phyloP scores from a whole-genome alignment of 2,797 vertebrate genomes.

The Buceros bicornis region DNA sequence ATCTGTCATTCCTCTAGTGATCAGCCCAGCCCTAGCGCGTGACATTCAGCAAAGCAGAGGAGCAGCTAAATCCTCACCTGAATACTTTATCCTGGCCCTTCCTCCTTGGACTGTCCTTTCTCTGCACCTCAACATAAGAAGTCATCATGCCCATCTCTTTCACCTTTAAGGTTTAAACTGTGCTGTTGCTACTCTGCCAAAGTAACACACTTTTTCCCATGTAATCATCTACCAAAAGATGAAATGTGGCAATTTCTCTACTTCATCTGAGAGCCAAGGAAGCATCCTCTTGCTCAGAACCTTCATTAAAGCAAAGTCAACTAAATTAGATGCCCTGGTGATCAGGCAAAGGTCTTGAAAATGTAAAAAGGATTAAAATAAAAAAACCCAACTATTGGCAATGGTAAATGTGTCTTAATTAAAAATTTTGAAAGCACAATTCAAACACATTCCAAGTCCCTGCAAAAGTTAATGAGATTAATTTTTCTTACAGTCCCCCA shows the following conservation, averaged over 20 bases:
- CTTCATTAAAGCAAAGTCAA: not conserved
- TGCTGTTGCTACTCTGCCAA: not conserved
- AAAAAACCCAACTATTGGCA: not conserved
- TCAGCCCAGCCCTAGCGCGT: no score
- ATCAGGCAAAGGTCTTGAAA: not conserved
- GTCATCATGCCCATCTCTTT: not conserved
- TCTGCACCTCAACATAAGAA: not conserved
- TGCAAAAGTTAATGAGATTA: not conserved
- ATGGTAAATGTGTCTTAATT: slow-evolving; percentile 18
- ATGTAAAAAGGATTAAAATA: not conserved
- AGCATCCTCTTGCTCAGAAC: not conserved
- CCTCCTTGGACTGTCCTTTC: not conserved
- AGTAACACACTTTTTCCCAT: not conserved
- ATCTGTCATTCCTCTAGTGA: no score
- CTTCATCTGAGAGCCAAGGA: not conserved
- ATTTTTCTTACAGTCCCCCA: not conserved
- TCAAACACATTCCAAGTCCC: not conserved
- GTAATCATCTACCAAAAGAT: not conserved
- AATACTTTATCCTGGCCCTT: not conserved
- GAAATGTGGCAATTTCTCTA: not conserved
- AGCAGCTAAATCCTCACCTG: not conserved
- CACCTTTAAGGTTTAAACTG: not conserved
- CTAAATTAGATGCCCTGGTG: not conserved
- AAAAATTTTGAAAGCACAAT: slow-evolving; percentile 10
- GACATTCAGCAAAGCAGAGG: not conserved